These are phyloP conservation scores for Glaucidium brasilianum DNA, from an alignment of 2,113 vertebrate species.

Conservation along the genomic window DNA sequence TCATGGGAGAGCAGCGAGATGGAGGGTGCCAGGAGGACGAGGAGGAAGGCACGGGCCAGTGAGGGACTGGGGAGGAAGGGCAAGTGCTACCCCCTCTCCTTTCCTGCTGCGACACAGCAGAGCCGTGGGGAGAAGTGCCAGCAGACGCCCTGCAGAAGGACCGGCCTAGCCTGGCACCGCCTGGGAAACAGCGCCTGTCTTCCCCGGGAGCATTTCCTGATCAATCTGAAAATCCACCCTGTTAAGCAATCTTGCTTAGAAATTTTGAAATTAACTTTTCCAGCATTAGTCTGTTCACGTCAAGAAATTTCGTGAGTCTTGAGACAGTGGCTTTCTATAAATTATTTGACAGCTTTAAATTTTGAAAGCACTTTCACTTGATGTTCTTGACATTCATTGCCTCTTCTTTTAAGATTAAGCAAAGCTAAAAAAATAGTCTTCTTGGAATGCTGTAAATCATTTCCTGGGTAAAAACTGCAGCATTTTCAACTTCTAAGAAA, in stretches of 20 bases:
- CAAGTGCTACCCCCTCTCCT: no score
- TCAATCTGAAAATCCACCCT: neutral
- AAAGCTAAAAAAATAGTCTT: neutral
- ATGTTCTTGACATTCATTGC: neutral
- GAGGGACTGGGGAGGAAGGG: no score
- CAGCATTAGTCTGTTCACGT: neutral
- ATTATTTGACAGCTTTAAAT: neutral
- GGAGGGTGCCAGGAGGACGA: accelerated
- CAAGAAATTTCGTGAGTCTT: neutral
- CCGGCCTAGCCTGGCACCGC: no score
- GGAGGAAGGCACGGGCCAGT: neutral
- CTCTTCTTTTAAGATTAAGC: neutral
- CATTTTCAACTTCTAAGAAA: neutral
- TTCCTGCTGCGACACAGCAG: no score
- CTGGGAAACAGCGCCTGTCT: no score
- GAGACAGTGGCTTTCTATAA: neutral
- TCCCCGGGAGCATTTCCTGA: neutral
- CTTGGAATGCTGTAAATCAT: neutral
- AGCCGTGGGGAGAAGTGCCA: neutral
- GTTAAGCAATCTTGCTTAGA: neutral
- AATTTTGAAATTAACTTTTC: neutral
- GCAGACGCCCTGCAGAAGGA: neutral
- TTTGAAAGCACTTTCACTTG: neutral
- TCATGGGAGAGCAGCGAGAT: accelerated
- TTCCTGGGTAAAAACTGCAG: neutral